Evolutionary conservation across 1,140 invertebrate genomes (phyloP), one percentile per base, ranked within the genome.

Genomic region (Zaprionus kolodkinae): DNA sequence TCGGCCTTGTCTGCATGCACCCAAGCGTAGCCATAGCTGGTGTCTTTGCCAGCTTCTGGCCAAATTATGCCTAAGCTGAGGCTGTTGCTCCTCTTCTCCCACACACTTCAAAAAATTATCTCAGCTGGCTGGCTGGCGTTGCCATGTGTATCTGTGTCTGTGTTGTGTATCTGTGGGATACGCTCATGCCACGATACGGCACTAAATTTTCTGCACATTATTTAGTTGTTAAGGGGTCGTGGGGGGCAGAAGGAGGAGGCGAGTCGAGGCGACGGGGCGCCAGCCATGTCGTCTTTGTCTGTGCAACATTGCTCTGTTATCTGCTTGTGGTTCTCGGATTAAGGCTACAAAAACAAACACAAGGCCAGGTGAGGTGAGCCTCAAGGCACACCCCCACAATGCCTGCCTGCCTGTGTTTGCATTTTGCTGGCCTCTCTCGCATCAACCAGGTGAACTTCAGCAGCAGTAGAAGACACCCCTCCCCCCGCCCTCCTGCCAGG

Each of bases 171-270:
- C 54, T 30, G 9, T 15, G n/a, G 40, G 9, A 15, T 45, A 15
- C 27, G 27, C 40, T 21, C 11, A 7, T 60, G 12, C 40, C 35
- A 66, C 54, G 54, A 56, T 50, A 60, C 25, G 60, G 54, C 78
- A 81, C 73, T 81, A 89, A 89, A 88, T 84, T 83, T 88, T 59
- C 50, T 71, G 85, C 78, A 89, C 85, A 89, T 88, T 88, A 88
- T 88, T 89, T 89, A 88, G 84, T 84, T 88, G 85, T 88, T 88
- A 80, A 85, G 27, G 48, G 66, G 33, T n/a, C n/a, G n/a, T n/a
- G n/a, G n/a, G 21, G 21, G 21, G 21, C 21, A 21, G n/a, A n/a
- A n/a, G n/a, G n/a, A n/a, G n/a, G n/a, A n/a, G n/a, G n/a, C n/a
- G n/a, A n/a, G n/a, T n/a, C n/a, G n/a, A 21, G 21, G 21, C 21